Base-by-base conservation (phyloP, 2,888 invertebrate species). In the Tenthredo notha region DNA sequence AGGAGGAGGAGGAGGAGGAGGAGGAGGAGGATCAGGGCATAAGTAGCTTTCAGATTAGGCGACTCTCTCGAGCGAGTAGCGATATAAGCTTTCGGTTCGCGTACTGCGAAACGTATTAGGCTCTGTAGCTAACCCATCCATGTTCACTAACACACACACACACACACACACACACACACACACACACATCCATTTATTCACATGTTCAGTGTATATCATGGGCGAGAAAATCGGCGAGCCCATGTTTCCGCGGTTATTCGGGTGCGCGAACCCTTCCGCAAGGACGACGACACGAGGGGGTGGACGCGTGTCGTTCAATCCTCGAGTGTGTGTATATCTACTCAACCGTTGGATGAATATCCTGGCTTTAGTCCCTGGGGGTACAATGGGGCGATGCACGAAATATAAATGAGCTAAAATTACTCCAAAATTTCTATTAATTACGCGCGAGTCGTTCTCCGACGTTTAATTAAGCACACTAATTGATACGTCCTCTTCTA, bases 401-500 rank as follows among this genome's bases (percentile, higher is more conserved):
- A 74, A 74, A 74, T 74, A 21, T 74, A 74, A 74, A 74, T 74
- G 74, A 40, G 21, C 21, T 29, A 9, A 74, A 74, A 74, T 74
- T 74, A 43, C 74, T 25, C 18, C 10, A 74, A 74, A 74, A 74
- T 74, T 74, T 74, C 12, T 74, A 74, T 74, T 74, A 74, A 74
- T 74, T 43, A 43, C 40, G 43, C 74, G 43, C 74, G 21, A 74
- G 40, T 74, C 43, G 74, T 74, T 74, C 43, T 7, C 74, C 74
- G 10, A 74, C 74, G 74, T 74, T 74, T 25, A 40, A 74, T 74
- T 74, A 74, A 74, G 74, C 74, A 74, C 74, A 15, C 74, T 74
- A 74, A 74, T 74, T 74, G 74, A 74, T 74, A 74, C 74, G 67
- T 18, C 25, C 10, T 43, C 40, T n/a, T 3, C 74, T 10, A 29